Base-by-base conservation (phyloP, 2,888 invertebrate genomes). In the Macrophya annulata region DNA sequence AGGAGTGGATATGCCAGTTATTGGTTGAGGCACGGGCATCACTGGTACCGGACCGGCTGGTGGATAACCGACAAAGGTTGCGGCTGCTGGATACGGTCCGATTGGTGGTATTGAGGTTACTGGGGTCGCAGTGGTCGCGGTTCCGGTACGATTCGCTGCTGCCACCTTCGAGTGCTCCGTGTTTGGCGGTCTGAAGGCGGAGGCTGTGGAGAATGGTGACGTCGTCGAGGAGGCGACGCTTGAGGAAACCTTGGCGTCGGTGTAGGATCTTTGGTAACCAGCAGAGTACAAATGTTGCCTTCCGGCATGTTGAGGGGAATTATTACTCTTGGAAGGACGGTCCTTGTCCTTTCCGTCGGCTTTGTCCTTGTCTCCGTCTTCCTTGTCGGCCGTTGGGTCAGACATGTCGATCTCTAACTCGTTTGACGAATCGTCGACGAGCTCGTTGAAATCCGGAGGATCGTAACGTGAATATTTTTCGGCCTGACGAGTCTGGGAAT, bases 341-440 rank as follows among this genome's bases (percentile, higher is more conserved):
- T 96, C 95, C 71, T 94, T 93, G 88, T 95, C 95, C 86, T 93
- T 91, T 87, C 94, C 94, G 55, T 94, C 94, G 86, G 94, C 94
- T 68, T 93, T 92, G 25, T 95, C 95, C 84, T 94, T 94, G 59
- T 95, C 95, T 12, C 94, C 94, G 21, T 96, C 96, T 85, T 96
- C 96, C 89, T 95, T 96, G 85, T 96, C 96, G n/a, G 95, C 94
- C 43, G 95, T 94, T 71, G 96, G 94, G 88, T 97, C 96, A 0
- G 96, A 96, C 96, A 97, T 97, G 91, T 97, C 97, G 89, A 97
- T 97, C 93, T 97, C 97, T 85, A 97, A 92, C 90, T 97, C 97
- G 90, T 96, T 97, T 86, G 97, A 97, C 65, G 96, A 97, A 89
- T 97, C 97, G 92, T 97, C 97, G 8, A 96, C 96, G 37, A 92